Evolutionary conservation across 2,888 invertebrate species (phyloP), one percentile per base, ranked within the genome.

Genomic region (Erebia ligea): DNA sequence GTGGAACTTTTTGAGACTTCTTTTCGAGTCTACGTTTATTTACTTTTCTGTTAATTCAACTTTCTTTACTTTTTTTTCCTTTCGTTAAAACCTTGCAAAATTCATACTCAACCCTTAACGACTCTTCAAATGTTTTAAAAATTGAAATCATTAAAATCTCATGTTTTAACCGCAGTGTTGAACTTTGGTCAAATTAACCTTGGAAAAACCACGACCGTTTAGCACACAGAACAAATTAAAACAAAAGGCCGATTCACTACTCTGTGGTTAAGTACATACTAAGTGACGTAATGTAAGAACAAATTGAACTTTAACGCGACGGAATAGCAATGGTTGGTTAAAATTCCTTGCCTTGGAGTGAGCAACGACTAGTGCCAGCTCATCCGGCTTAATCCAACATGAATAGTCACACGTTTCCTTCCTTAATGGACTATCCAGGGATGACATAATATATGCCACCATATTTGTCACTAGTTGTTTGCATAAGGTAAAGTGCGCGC

Each of bases 351-450:
- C 10, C 25, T 34, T 34, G 48, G 40, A 54, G 54, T 64, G 56
- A 69, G 69, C 56, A 40, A 52, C 56, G 48, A 61, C 66, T 72
- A 69, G 69, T 72, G 61, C 69, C 71, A 72, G 71, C 65, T 72
- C 65, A 72, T 61, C n/a, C 19, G 56, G 42, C 54, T 50, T 69
- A 69, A 72, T 66, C 71, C 71, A 61, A 40, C 65, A 61, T 66
- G 69, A 72, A 69, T 66, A 66, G 69, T 65, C 69, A 69, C 66
- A 57, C 56, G 61, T 69, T 62, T 69, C 69, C 71, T 69, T 69
- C 71, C 71, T 56, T 72, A 72, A 69, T 72, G 69, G 71, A 72
- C 48, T 48, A 42, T 72, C 59, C 48, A 48, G 21, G 50, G 59
- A 68, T 68, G 58, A 50, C 40, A 61, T 69, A 50, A 11, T 17